These are phyloP conservation scores for Mimachlamys varia DNA, from an alignment of 2,888 invertebrate species.

Conservation along the genomic window DNA sequence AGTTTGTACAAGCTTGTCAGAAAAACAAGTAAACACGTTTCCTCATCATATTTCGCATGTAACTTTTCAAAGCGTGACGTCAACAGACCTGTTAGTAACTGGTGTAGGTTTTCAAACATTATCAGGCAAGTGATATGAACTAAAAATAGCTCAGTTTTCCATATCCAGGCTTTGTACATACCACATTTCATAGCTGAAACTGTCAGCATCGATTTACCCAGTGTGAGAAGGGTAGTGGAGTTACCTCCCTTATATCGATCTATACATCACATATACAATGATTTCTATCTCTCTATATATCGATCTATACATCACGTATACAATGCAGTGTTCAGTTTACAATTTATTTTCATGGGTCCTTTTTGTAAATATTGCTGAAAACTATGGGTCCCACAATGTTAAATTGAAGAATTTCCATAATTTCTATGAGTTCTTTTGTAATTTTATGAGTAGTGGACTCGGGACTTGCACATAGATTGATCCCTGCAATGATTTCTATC, in stretches of 20 bases:
- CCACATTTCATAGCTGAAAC: background rate
- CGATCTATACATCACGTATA: too few relatives aligned
- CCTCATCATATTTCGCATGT: background rate
- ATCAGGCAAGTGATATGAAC: background rate
- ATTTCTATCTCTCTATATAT: too few relatives aligned
- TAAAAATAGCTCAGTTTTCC: background rate
- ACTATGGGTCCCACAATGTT: too few relatives aligned
- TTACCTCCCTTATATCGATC: background rate
- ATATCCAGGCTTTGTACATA: background rate
- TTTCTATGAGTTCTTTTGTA: too few relatives aligned
- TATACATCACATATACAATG: too few relatives aligned
- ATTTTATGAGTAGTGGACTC: too few relatives aligned
- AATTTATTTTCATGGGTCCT: too few relatives aligned
- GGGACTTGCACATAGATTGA: too few relatives aligned
- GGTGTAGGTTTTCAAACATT: background rate
- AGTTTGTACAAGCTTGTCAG: background rate
- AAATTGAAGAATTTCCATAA: too few relatives aligned
- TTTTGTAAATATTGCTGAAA: too few relatives aligned
- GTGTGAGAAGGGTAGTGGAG: background rate
- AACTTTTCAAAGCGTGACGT: conserved; percentile 15
- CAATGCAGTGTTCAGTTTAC: too few relatives aligned
- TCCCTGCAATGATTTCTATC: too few relatives aligned
- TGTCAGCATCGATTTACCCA: background rate
- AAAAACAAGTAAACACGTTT: background rate
- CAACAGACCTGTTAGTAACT: background rate